These are phyloP conservation scores for Clarias pachynema DNA, from an alignment of 2,797 vertebrate genomes.

Conservation along the genomic window DNA sequence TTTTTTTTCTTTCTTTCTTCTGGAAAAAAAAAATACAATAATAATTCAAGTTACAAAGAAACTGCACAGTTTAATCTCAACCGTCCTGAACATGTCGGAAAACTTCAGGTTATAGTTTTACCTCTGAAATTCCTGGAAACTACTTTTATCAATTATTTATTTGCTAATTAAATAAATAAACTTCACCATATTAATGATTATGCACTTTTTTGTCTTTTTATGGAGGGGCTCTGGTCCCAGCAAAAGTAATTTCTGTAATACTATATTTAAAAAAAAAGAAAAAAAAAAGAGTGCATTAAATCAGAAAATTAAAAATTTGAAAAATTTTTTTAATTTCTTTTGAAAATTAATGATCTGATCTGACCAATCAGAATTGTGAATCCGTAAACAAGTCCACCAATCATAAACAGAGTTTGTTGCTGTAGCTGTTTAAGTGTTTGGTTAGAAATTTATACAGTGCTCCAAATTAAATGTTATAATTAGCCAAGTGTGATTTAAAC, in stretches of 20 bases:
- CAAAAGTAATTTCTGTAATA: not conserved
- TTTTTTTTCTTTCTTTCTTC: not conserved
- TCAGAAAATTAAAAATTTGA: too few species aligned
- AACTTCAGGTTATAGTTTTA: too few species aligned
- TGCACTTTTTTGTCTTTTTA: not conserved
- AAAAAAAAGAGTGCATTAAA: too few species aligned
- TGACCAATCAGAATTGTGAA: too few species aligned
- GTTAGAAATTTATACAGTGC: not conserved
- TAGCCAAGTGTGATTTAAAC: not conserved
- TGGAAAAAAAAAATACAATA: not conserved
- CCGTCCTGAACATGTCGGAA: not conserved
- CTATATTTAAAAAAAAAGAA: too few species aligned
- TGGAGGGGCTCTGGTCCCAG: too few species aligned
- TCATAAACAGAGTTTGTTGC: not conserved
- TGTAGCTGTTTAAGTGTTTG: not conserved
- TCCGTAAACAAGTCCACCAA: not conserved
- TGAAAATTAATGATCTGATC: too few species aligned
- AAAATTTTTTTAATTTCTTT: too few species aligned
- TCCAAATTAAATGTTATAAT: conserved; percentile 6
- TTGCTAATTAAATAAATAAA: not conserved
- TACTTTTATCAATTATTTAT: not conserved
- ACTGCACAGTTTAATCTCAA: not conserved
- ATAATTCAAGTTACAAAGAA: not conserved
- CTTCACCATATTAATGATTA: not conserved
- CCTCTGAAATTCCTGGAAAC: not conserved